Evolutionary conservation across 2,888 invertebrate genomes (phyloP).

Genomic region (Neuroscelio doddi): DNA sequence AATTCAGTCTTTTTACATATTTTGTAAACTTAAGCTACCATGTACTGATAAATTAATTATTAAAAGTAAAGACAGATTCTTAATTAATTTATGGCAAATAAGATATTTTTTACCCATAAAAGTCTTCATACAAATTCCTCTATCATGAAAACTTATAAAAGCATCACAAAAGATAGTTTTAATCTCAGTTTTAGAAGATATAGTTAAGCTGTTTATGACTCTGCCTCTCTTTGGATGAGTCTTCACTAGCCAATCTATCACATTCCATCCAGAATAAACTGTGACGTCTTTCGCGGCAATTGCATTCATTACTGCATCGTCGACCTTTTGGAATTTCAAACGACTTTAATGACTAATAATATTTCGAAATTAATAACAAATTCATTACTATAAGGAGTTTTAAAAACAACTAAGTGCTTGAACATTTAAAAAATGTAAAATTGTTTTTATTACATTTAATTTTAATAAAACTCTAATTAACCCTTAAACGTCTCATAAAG

Average conservation of each 20-base stretch:
- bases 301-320: constrained; percentile 72
- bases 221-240: constrained; percentile 45
- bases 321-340: constrained; percentile 70
- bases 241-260: constrained; percentile 74
- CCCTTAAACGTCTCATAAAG: too few species aligned
- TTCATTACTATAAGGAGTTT: too few species aligned
- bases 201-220: constrained; percentile 71
- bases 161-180: constrained; percentile 74
- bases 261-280: constrained; percentile 74
- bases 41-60: too few species aligned
- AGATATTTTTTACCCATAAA: constrained; percentile 69
- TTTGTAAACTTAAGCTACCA: too few species aligned
- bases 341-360: not conserved
- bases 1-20: too few species aligned
- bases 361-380: too few species aligned
- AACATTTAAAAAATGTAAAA: too few species aligned
- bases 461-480: too few species aligned
- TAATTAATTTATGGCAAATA: too few species aligned
- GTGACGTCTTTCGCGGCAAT: constrained; percentile 71
- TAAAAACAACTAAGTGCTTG: too few species aligned
- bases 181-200: constrained; percentile 73
- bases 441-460: too few species aligned
- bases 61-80: not conserved
- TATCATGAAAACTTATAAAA: constrained; percentile 76
- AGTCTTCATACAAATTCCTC: constrained; percentile 73